These are phyloP conservation scores for Monoplex corrugatus DNA, from an alignment of 2,888 invertebrate species.

Conservation along the genomic window DNA sequence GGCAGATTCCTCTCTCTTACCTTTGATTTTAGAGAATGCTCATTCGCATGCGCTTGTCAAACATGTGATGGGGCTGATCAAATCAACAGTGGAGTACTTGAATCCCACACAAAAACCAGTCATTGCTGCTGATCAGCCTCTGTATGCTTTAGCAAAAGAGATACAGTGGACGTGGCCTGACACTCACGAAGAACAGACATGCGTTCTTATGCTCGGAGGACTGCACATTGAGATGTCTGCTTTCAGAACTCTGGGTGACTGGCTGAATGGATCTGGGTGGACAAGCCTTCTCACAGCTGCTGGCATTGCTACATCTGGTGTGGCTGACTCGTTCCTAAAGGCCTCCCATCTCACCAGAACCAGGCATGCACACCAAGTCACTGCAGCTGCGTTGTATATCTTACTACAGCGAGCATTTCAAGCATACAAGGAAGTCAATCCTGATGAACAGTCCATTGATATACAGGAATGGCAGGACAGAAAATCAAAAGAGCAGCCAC, in stretches of 20 bases:
- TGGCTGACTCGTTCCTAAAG: constrained; percentile 65
- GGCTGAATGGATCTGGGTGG: constrained; percentile 70
- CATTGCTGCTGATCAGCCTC: constrained; percentile 66
- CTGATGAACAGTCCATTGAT: not conserved
- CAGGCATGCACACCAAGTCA: constrained; percentile 15
- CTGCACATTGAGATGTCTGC: constrained; percentile 65
- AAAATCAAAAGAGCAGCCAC: constrained; percentile 30
- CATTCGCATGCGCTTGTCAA: not conserved
- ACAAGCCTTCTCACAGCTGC: constrained; percentile 60
- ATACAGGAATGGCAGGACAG: constrained; percentile 26
- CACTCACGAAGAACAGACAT: constrained; percentile 52
- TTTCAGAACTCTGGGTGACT: constrained; percentile 63
- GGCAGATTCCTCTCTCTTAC: not conserved
- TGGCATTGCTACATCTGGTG: constrained; percentile 64
- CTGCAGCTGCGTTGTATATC: constrained; percentile 29
- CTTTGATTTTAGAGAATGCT: not conserved
- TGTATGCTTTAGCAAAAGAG: constrained; percentile 70
- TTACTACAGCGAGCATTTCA: not conserved
- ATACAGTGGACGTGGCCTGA: constrained; percentile 72
- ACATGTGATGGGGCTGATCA: constrained; percentile 1
- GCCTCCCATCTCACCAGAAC: constrained; percentile 54
- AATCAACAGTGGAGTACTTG: not conserved
- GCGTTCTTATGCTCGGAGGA: not conserved
- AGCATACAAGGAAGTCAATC: not conserved
- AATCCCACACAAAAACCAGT: constrained; percentile 58